Base-by-base conservation (phyloP, 2,113 vertebrate genomes). In the Porphyrio hochstetteri region DNA sequence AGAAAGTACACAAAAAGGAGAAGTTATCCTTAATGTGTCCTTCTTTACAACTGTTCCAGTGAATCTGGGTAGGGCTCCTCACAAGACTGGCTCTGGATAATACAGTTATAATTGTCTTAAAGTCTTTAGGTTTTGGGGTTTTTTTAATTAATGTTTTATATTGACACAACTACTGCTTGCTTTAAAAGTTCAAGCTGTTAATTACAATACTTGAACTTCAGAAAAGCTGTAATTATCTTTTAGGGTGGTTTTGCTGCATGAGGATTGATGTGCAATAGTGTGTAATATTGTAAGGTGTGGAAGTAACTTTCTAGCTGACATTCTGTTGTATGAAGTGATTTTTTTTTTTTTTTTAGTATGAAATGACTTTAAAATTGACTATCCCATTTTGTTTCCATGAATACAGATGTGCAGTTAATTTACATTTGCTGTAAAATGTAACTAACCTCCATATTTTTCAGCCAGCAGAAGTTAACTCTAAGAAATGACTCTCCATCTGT, bases 401-500 rank as follows among this genome's bases (percentile, higher is more conserved):
- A 67, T 56, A 77, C 29, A 69, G 19, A 11, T 16, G 10, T 59
- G 42, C 6, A 40, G 20, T 72, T 83, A 84, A 48, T 53, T 83
- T 74, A 11, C 38, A 55, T 75, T 59, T 93, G 28, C 31, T 69
- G 19, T 82, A 72, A 82, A 82, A 80, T 50, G 23, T 50, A 82
- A 76, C 8, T 42, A 16, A 78, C 60, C 40, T 72, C 74, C 1
- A 5, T 96, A 29, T 93, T 95, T 97, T 97, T 81, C 91, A 99
- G 99, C 88, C 98, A 99, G 95, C 99, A 99, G 98, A 99, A 98
- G 95, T 96, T 99, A 94, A 98, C 98, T 72, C 97, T 99, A 28
- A 98, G 99, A 94, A 99, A 99, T 95, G 98, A 98, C 93, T 99
- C 98, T 13, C 55, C 97, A 6, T 97, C 89, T 57, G 65, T 91